Conservation (phyloP, 2,888 invertebrate genomes). For the Metallyticus violacea region DNA sequence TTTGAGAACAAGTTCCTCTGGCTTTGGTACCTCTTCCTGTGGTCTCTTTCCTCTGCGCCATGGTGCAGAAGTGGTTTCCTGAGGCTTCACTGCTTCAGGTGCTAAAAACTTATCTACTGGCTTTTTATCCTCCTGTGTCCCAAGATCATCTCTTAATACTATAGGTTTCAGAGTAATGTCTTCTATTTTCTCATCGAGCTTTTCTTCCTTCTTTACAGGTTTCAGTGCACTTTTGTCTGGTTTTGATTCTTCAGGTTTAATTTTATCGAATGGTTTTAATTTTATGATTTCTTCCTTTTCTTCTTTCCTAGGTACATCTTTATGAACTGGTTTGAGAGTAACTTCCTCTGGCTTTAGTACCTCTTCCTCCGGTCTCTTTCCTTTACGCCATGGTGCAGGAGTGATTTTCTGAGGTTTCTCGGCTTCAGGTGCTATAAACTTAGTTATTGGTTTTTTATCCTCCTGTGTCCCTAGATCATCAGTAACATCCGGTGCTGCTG, state of each 20-base stretch:
- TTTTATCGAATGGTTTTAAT: slow-evolving; percentile 32
- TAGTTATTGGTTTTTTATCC: too few species aligned
- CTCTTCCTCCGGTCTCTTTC: slow-evolving; percentile 26
- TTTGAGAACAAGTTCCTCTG: slow-evolving; percentile 38
- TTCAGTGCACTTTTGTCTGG: slow-evolving; percentile 30
- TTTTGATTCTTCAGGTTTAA: slow-evolving; percentile 3
- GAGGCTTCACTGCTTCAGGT: slow-evolving; percentile 30
- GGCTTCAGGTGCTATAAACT: slow-evolving; percentile 35
- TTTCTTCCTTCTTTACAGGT: slow-evolving; percentile 29
- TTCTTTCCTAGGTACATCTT: neutral
- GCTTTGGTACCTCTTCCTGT: slow-evolving; percentile 30
- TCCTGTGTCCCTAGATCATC: slow-evolving; percentile 9
- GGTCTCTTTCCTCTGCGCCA: slow-evolving; percentile 40
- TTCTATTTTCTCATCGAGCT: slow-evolving; percentile 49
- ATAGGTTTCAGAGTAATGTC: slow-evolving; percentile 41
- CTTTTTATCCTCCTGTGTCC: too few species aligned
- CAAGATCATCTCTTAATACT: too few species aligned
- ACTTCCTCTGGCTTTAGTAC: neutral
- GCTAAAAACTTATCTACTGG: neutral
- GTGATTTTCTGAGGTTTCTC: slow-evolving; percentile 35
- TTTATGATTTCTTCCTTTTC: slow-evolving; percentile 36
- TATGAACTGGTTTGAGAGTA: slow-evolving; percentile 14
- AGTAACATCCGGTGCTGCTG: neutral
- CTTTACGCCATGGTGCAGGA: slow-evolving; percentile 38
- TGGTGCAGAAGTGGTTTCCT: slow-evolving; percentile 34